Evolutionary conservation across 1,140 invertebrate species (phyloP), one percentile per base, ranked within the genome.

Genomic region (Microplitis mediator): DNA sequence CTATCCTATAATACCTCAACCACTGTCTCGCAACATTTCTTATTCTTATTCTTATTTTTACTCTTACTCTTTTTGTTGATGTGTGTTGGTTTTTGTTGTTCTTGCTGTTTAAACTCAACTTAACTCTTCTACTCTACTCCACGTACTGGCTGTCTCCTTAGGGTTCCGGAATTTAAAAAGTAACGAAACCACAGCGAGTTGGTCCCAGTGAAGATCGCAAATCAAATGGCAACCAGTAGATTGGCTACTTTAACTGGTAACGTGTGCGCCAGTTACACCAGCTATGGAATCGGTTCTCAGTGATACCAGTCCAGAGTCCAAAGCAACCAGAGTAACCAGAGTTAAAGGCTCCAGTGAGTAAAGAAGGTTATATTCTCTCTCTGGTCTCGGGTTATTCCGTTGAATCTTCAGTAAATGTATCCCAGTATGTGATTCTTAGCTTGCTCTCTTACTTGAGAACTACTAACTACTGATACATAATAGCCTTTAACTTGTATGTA

Each of bases 151-250:
- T 35, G 61, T 58, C 16, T 58, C 69, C 51, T 56, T 64, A 74
- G 67, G 75, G 75, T 76, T 74, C 73, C 74, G 69, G 77, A 74
- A 78, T 77, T 76, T 75, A 75, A 78, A 78, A 74, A 78, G 71
- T 74, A 77, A 75, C 75, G 75, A 76, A 75, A 76, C 67, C 45
- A 69, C 70, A 51, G 35, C 50, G 60, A 50, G 73, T 62, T 67
- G 23, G 23, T 23, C 23, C 73, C 67, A 23, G 56, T 58, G 56
- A 31, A 58, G 76, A 75, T 77, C 74, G 73, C 76, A 79, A 79
- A 79, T 79, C 78, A 79, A 79, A 77, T 73, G 70, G 70, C 70
- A 72, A 60, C 50, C 56, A 56, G 16, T 60, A n/a, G 11, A 14
- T 16, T 16, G 13, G 11, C 23, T 23, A 23, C 23, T 23, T 23